Evolutionary conservation across 2,113 vertebrate genomes (phyloP).

Genomic region (Anser cygnoides): DNA sequence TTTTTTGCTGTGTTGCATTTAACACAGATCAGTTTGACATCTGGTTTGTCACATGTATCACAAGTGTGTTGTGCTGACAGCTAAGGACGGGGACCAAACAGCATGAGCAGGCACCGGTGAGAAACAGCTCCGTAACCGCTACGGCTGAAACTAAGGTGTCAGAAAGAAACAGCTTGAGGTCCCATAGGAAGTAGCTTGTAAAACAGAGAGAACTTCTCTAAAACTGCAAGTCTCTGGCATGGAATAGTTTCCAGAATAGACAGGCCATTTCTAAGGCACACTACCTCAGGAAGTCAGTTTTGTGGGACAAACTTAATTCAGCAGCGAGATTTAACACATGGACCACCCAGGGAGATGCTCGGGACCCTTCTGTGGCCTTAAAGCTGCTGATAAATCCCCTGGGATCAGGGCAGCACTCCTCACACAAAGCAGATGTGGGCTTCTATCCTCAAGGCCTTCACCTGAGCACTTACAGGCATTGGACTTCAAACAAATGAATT

Average conservation of each 20-base stretch:
- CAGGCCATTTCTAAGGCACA: background rate
- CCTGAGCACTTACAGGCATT: background rate
- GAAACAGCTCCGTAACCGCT: background rate
- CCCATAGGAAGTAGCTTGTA: background rate
- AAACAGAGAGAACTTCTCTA: background rate
- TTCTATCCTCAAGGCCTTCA: background rate
- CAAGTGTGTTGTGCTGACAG: background rate
- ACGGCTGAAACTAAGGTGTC: background rate
- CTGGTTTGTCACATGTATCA: constrained; percentile 3
- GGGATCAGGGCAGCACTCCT: background rate
- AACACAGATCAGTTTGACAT: background rate
- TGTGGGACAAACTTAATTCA: background rate
- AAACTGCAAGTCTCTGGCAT: background rate
- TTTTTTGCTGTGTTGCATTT: background rate
- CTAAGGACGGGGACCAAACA: background rate
- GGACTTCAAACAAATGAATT: background rate
- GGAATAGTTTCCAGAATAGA: background rate
- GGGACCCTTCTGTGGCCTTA: background rate
- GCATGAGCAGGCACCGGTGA: constrained; percentile 21
- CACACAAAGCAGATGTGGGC: background rate
- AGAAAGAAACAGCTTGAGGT: background rate
- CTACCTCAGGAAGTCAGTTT: background rate
- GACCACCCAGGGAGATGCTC: background rate
- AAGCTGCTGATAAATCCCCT: fast-evolving
- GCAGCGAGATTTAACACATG: background rate